Conservation (phyloP, 2,888 invertebrate genomes). For the Tipula confusa region DNA sequence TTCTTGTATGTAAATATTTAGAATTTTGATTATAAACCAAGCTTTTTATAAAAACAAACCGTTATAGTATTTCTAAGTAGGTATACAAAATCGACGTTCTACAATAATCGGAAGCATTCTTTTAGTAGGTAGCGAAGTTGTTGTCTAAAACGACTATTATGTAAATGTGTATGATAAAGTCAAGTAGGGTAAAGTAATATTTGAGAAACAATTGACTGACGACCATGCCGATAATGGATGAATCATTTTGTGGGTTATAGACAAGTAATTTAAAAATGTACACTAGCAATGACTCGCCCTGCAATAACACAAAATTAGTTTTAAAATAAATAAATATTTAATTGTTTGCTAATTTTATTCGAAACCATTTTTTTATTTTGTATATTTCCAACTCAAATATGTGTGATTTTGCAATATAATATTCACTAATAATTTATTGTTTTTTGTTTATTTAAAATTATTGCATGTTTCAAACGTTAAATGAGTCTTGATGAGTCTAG, state of each 20-base stretch:
- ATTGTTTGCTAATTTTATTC: slow-evolving; percentile 6
- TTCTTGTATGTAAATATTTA: too few relatives aligned
- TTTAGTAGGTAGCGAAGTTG: too few relatives aligned
- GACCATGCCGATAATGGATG: background rate
- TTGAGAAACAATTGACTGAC: background rate
- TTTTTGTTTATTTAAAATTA: background rate
- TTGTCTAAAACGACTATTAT: too few relatives aligned
- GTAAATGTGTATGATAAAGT: too few relatives aligned
- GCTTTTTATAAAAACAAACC: too few relatives aligned
- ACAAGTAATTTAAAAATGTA: background rate
- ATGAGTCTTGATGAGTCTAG: background rate
- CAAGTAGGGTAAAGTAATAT: background rate
- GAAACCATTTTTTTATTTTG: background rate
- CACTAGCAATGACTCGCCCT: background rate
- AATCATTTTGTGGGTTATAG: background rate
- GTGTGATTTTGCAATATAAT: background rate
- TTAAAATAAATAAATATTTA: background rate
- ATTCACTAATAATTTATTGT: background rate
- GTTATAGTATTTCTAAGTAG: too few relatives aligned
- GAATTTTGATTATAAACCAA: too few relatives aligned
- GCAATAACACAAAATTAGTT: background rate
- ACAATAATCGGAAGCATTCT: too few relatives aligned
- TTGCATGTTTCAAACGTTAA: background rate
- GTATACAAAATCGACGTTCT: too few relatives aligned
- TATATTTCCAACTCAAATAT: background rate